Percentiles rank a stretch among this genome's conserved stretches.
Evolutionary conservation across 2,797 vertebrate species (phyloP).

Genomic region (Sciaenops ocellatus): DNA sequence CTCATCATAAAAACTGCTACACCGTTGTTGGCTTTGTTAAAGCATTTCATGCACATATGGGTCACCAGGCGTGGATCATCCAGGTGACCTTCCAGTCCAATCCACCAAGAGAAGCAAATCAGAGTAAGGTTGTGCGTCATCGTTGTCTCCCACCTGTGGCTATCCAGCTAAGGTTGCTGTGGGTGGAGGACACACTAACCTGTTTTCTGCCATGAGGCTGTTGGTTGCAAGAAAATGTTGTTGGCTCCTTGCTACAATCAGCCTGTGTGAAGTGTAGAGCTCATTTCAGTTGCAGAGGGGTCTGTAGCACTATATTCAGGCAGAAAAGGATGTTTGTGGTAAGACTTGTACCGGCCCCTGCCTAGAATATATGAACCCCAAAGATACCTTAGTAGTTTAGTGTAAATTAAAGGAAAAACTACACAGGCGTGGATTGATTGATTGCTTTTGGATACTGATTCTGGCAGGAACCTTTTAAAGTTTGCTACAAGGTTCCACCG

Average conservation of each 20-base stretch:
- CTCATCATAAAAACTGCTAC: conserved; percentile 7
- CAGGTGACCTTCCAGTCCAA: not conserved
- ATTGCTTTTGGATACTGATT: not conserved
- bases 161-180: not conserved
- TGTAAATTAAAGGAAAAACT: not conserved
- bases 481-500: conserved; percentile 29
- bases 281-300: not conserved
- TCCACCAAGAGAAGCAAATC: not conserved
- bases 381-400: not conserved
- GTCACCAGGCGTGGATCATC: conserved; percentile 3
- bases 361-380: not conserved
- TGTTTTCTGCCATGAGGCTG: not conserved
- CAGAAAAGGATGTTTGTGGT: not conserved
- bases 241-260: not conserved
- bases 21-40: not conserved
- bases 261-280: too few species aligned
- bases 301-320: not conserved
- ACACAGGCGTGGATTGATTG: not conserved
- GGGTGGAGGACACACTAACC: not conserved
- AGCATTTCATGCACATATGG: conserved; percentile 6
- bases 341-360: not conserved
- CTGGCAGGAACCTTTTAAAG: conserved; percentile 47
- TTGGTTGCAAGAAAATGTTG: not conserved
- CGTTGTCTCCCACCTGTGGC: conserved; percentile 9
- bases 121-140: not conserved